Percentiles rank a stretch among this genome's conserved stretches.
These are phyloP conservation scores for Caenorhabditis imperialis DNA, from an alignment of 2,888 invertebrate genomes.

Conservation along the genomic window DNA sequence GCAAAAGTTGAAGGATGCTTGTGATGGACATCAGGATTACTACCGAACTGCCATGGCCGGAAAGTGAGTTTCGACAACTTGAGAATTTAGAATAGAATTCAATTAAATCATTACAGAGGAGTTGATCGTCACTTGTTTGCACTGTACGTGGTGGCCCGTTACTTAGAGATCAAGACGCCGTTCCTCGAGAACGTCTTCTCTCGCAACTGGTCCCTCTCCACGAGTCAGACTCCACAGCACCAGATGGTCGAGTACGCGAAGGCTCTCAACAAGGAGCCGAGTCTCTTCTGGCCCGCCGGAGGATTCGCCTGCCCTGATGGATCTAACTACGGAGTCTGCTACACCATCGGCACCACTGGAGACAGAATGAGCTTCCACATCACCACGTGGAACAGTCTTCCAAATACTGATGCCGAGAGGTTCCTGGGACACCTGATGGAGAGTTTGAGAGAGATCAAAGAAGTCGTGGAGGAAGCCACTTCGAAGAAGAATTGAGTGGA, in stretches of 20 bases:
- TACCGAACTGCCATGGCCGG: conserved; percentile 98
- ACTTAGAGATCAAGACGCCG: conserved; percentile 85
- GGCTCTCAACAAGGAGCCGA: conserved; percentile 62
- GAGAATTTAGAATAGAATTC: not conserved
- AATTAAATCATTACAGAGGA: conserved; percentile 44
- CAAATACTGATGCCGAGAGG: conserved; percentile 61
- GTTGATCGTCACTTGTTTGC: conserved; percentile 95
- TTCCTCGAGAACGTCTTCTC: conserved; percentile 87
- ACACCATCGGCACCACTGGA: conserved; percentile 70
- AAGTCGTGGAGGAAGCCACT: conserved; percentile 62
- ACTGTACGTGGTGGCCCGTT: conserved; percentile 96
- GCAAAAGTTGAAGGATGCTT: conserved; percentile 78
- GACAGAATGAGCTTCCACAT: conserved; percentile 70
- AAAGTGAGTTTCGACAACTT: conserved; percentile 82
- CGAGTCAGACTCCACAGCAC: conserved; percentile 71
- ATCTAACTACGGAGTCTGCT: conserved; percentile 72
- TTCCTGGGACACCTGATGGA: conserved; percentile 60
- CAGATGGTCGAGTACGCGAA: conserved; percentile 67
- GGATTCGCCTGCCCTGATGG: conserved; percentile 72
- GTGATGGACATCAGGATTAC: conserved; percentile 85
- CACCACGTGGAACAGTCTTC: conserved; percentile 64
- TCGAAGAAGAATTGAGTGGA: not conserved
- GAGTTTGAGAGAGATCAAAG: conserved; percentile 62
- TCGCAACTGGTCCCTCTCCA: conserved; percentile 88
- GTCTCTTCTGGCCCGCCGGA: conserved; percentile 73